Evolutionary conservation across 2,888 invertebrate species (phyloP), one percentile per base, ranked within the genome.

Genomic region (Mellilla xanthometata): DNA sequence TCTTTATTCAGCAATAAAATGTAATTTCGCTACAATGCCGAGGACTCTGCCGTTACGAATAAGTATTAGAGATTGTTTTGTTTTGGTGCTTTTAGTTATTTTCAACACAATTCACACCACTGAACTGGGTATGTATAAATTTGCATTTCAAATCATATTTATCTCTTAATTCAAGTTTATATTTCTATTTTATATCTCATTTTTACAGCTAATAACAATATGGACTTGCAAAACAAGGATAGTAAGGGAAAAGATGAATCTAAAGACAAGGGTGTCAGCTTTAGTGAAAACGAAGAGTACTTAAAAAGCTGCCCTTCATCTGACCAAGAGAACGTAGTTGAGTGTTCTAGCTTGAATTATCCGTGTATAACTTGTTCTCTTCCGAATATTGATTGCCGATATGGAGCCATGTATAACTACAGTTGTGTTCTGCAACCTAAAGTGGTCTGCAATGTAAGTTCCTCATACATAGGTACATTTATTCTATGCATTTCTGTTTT

Each of bases 361-460:
- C 93, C 95, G 3, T 98, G 97, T 76, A 92, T 98, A 31, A 91
- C 91, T 30, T 98, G 97, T 77, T 84, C 91, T 35, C 92, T 95
- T n/a, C 24, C 24, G 58, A 94, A 93, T 70, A 78, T 90, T 39
- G 92, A 93, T 28, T 98, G 97, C 66, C 77, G 91, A 12, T 97
- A 97, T 80, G 98, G 98, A 2, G 91, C 91, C 28, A 79, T 87
- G 30, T 86, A 93, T 13, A 93, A 92, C 44, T 93, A 95, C 12
- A 92, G 90, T 28, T 98, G 98, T 77, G 85, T 78, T 42, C 91
- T 92, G 0, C 89, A 91, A 57, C 82, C 91, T n/a, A 90, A 92
- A 72, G 90, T 95, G 26, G 91, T 91, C 49, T 97, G 96, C 68
- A 88, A 91, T 75, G 94, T 95, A 85, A 87, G 91, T n/a, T n/a